A percentile compares a stretch with the other conserved stretches of the same genome.
These are phyloP conservation scores for Cottoperca gobio DNA, from an alignment of 2,797 vertebrate genomes.

Conservation along the genomic window DNA sequence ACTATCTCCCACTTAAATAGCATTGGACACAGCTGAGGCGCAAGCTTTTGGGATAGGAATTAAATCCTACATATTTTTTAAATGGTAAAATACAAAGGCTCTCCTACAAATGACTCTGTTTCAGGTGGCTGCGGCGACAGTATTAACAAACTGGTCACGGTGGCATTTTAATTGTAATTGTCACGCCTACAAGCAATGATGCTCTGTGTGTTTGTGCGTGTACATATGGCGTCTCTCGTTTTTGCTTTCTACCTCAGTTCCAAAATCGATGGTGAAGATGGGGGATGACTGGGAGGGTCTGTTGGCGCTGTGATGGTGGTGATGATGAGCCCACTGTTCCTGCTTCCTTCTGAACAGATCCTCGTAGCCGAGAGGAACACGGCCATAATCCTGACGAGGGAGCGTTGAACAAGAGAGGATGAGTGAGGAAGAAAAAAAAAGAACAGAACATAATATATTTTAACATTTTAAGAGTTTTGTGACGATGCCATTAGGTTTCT, in stretches of 20 bases:
- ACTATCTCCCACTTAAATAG: slow-evolving; percentile 82
- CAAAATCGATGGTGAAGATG: slow-evolving; percentile 93
- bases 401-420: not conserved
- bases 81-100: slow-evolving; percentile 38
- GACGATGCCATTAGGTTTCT: not conserved
- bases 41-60: slow-evolving; percentile 53
- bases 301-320: slow-evolving; percentile 86
- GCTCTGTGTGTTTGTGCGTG: not conserved
- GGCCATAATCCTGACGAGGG: slow-evolving; percentile 80
- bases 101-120: slow-evolving; percentile 6
- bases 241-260: slow-evolving; percentile 86
- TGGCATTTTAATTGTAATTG: not conserved
- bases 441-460: slow-evolving; percentile 4
- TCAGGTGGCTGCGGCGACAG: not conserved
- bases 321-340: slow-evolving; percentile 92
- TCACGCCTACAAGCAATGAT: not conserved
- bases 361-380: slow-evolving; percentile 87
- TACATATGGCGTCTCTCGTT: not conserved
- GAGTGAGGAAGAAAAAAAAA: not conserved
- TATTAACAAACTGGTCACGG: slow-evolving; percentile 3
- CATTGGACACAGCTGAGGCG: slow-evolving; percentile 59
- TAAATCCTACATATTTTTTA: slow-evolving; percentile 52
- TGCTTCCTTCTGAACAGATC: slow-evolving; percentile 92
- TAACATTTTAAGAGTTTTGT: not conserved
- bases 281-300: slow-evolving; percentile 93